A percentile compares a stretch with the other conserved stretches of the same genome.
Evolutionary conservation across 2,888 invertebrate species (phyloP).

Genomic region (Druceiella hillmani): DNA sequence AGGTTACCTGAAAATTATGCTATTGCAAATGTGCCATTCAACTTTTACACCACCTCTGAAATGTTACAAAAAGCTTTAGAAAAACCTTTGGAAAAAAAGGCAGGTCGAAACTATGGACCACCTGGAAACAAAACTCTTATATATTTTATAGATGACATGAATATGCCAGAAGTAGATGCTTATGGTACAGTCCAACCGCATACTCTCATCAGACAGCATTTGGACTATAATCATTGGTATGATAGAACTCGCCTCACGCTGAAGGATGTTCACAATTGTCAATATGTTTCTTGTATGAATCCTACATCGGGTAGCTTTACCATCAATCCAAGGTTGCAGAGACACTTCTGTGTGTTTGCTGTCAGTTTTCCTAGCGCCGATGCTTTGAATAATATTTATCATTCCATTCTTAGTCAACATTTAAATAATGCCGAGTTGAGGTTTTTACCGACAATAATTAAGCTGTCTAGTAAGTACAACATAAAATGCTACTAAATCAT

Average conservation of each 20-base stretch:
- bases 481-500: no score
- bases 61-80: conserved; percentile 91
- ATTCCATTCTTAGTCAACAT: conserved; percentile 83
- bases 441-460: conserved; percentile 64
- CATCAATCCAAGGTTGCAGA: conserved; percentile 88
- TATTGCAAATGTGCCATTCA: conserved; percentile 89
- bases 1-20: conserved; percentile 80
- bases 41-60: conserved; percentile 93
- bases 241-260: conserved; percentile 78
- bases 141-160: conserved; percentile 96
- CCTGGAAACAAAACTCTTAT: conserved; percentile 90
- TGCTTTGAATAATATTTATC: conserved; percentile 82
- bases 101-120: conserved; percentile 91
- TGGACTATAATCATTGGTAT: conserved; percentile 93
- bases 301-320: conserved; percentile 97
- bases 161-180: conserved; percentile 88
- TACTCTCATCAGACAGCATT: conserved; percentile 89
- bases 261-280: conserved; percentile 95
- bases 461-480: conserved; percentile 50
- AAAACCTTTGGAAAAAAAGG: conserved; percentile 94
- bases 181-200: conserved; percentile 97
- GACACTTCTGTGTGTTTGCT: conserved; percentile 86
- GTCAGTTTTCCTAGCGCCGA: conserved; percentile 78
- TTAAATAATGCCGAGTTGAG: conserved; percentile 75
- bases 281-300: conserved; percentile 97